phyloP scores from a whole-genome alignment of 2,888 invertebrate genomes.

The Microdon myrmicae region DNA sequence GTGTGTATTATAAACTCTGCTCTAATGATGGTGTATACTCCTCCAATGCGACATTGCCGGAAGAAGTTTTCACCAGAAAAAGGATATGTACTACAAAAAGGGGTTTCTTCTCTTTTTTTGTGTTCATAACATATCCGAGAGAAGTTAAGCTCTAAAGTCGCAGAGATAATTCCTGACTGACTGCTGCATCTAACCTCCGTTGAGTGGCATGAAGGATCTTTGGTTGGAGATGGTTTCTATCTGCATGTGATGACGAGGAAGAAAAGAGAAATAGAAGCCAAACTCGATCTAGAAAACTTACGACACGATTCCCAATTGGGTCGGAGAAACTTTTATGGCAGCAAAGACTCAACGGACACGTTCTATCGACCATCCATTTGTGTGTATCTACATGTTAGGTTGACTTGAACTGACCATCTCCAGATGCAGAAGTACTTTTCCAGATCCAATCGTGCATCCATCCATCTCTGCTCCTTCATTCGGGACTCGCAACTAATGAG shows the following conservation, averaged over 20 bases:
- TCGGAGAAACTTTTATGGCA: constrained; percentile 37
- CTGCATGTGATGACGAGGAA: constrained; percentile 38
- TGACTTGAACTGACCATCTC: constrained; percentile 39
- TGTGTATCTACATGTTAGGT: constrained; percentile 34
- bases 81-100: too few species aligned
- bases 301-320: constrained; percentile 42
- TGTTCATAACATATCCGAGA: constrained; percentile 36
- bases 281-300: constrained; percentile 32
- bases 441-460: constrained; percentile 31
- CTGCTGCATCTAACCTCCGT: constrained; percentile 29
- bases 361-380: constrained; percentile 24
- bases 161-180: constrained; percentile 39
- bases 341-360: constrained; percentile 29
- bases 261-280: background rate
- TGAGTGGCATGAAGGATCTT: constrained; percentile 30
- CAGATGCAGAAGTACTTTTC: constrained; percentile 10
- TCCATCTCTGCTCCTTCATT: constrained; percentile 43
- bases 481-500: constrained; percentile 53
- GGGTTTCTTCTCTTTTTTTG: too few species aligned
- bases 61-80: constrained; percentile 25
- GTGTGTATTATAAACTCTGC: background rate
- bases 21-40: constrained; percentile 1
- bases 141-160: constrained; percentile 45
- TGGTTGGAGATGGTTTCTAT: constrained; percentile 14
- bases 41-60: constrained; percentile 29